Conservation (phyloP, 2,797 vertebrate species). For the Urophycis tenuis region DNA sequence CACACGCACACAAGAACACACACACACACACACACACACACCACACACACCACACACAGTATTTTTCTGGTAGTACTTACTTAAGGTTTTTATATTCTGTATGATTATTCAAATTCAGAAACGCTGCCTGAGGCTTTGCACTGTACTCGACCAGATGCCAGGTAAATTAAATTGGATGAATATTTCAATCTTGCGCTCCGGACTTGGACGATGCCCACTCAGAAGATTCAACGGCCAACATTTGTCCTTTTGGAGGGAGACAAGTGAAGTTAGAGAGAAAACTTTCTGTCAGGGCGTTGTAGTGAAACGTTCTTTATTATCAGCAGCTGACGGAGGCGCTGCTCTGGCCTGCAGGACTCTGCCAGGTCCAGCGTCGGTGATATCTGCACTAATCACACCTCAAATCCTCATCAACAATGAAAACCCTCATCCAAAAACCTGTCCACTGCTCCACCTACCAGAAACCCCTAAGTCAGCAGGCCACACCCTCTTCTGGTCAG, state of each 20-base stretch:
- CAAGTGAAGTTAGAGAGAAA: neutral
- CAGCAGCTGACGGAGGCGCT: neutral
- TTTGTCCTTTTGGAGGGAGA: too few relatives aligned
- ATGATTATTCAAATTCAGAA: constrained; percentile 46
- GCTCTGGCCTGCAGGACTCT: too few relatives aligned
- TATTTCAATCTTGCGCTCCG: constrained; percentile 29
- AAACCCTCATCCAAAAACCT: neutral
- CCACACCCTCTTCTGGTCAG: too few relatives aligned
- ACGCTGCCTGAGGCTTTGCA: constrained; percentile 46
- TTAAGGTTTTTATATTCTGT: constrained; percentile 27
- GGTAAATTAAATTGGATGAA: constrained; percentile 45
- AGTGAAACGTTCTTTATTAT: neutral
- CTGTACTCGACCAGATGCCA: constrained; percentile 35
- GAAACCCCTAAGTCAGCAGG: neutral
- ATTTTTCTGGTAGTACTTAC: constrained; percentile 36
- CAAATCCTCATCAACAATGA: neutral
- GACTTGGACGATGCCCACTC: constrained; percentile 29
- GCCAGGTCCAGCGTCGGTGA: neutral
- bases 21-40: neutral
- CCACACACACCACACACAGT: constrained; percentile 24
- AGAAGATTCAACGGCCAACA: constrained; percentile 29
- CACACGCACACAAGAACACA: neutral
- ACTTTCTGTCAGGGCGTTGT: neutral
- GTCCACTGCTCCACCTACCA: neutral
- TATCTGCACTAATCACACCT: neutral